phyloP scores from a whole-genome alignment of 2,888 invertebrate genomes.

The Itoplectis maculator region DNA sequence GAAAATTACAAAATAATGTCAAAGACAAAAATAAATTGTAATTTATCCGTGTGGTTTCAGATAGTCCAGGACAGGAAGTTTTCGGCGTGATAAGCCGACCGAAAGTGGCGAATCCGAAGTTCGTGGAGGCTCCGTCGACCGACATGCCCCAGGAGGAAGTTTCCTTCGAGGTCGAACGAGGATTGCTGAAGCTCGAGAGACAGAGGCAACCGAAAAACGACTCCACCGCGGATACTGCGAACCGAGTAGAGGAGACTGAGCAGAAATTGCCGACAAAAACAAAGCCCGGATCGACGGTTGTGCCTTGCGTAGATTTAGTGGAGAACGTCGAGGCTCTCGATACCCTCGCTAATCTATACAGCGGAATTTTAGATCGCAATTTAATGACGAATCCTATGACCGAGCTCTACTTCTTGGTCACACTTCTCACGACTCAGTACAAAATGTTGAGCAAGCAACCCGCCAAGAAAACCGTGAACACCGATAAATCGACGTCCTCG shows the following conservation, averaged over 20 bases:
- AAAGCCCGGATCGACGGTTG: conserved; percentile 78
- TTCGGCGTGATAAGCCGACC: conserved; percentile 77
- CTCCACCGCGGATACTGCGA: conserved; percentile 31
- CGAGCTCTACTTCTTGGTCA: conserved; percentile 90
- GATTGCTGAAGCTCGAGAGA: conserved; percentile 76
- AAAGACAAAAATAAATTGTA: background rate
- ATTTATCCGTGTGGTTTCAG: conserved; percentile 60
- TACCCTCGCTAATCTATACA: conserved; percentile 87
- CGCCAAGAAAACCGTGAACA: background rate
- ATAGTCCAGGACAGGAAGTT: conserved; percentile 68
- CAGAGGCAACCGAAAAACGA: conserved; percentile 74
- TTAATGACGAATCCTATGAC: conserved; percentile 88
- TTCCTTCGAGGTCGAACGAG: conserved; percentile 76
- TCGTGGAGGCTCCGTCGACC: conserved; percentile 73
- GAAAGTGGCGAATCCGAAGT: conserved; percentile 75
- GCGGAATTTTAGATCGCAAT: conserved; percentile 87
- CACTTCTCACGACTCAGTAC: conserved; percentile 87
- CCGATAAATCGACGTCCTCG: conserved; percentile 32
- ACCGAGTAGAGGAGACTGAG: background rate
- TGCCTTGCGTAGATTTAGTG: conserved; percentile 85
- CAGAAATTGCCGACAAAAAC: conserved; percentile 51
- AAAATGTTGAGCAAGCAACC: conserved; percentile 48
- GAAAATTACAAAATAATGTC: no score
- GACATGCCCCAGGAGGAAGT: conserved; percentile 72
- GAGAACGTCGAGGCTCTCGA: conserved; percentile 86